Evolutionary conservation across 2,888 invertebrate species (phyloP).

Genomic region (Ommatoiulus sabulosus): DNA sequence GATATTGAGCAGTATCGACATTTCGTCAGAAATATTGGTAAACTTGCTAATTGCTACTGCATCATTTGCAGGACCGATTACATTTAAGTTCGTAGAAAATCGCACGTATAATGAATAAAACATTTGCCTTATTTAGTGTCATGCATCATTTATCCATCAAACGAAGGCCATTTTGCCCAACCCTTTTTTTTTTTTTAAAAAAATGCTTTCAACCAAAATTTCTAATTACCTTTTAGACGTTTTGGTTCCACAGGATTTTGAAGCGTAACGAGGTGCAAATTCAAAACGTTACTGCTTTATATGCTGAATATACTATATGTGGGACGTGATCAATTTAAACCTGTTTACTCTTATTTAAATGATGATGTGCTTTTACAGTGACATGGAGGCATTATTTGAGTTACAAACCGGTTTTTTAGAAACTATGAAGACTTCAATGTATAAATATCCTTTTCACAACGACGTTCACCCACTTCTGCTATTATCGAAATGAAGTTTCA

Average conservation of each 20-base stretch:
- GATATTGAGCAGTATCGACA: too few species aligned
- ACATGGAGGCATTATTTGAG: neutral
- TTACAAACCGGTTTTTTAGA: neutral
- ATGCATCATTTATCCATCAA: too few species aligned
- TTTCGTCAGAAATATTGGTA: too few species aligned
- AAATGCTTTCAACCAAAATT: neutral
- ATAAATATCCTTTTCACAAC: neutral
- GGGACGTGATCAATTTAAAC: too few species aligned
- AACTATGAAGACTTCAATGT: neutral
- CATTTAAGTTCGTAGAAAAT: too few species aligned
- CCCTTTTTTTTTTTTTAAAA: too few species aligned
- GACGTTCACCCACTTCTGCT: neutral
- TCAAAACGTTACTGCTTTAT: neutral
- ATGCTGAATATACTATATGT: neutral
- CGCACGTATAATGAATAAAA: too few species aligned
- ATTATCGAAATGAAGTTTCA: neutral
- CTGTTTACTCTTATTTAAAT: too few species aligned
- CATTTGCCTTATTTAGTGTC: too few species aligned
- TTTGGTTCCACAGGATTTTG: neutral
- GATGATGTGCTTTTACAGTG: neutral
- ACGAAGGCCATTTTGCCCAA: too few species aligned
- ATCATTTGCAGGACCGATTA: too few species aligned
- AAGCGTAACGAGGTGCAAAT: neutral
- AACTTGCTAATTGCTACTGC: too few species aligned
- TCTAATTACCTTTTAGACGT: neutral